Evolutionary conservation across 2,888 invertebrate species (phyloP).

Genomic region (Tigriopus californicus): DNA sequence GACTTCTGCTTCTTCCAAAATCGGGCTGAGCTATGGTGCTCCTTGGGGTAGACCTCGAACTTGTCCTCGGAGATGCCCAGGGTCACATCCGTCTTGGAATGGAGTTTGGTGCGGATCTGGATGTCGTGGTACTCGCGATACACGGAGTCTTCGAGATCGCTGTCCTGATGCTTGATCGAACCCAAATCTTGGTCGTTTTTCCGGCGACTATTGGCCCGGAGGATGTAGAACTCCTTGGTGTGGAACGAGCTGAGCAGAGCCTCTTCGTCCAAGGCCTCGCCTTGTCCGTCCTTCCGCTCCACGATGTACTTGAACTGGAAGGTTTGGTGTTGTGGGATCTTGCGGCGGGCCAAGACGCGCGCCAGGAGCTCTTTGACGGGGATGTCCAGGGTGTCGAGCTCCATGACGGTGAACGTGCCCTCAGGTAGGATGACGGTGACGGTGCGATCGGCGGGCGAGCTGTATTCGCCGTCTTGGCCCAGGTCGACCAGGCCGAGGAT

Average conservation of each 20-base stretch:
- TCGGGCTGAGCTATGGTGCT: constrained; percentile 29
- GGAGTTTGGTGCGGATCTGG: background rate
- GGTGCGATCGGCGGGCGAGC: constrained; percentile 19
- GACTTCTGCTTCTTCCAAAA: constrained; percentile 49
- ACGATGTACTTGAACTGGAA: background rate
- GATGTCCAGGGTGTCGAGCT: background rate
- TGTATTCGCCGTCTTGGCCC: constrained; percentile 25
- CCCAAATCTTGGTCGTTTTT: no score
- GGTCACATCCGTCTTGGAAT: background rate
- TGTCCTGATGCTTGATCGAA: no score
- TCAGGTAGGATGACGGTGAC: background rate
- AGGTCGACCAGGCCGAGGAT: constrained; percentile 64
- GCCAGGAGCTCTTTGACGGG: constrained; percentile 2
- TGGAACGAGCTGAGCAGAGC: background rate
- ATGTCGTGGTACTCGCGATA: background rate
- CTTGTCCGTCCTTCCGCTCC: background rate
- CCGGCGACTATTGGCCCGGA: background rate
- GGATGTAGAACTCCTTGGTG: constrained; percentile 8
- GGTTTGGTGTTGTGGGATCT: background rate
- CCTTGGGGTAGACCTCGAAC: constrained; percentile 70
- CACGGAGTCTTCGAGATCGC: no score
- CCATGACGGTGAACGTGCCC: background rate
- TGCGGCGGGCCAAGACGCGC: background rate
- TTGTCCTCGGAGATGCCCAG: constrained; percentile 63
- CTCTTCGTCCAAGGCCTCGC: background rate